Evolutionary conservation across 2,888 invertebrate species (phyloP), one percentile per base, ranked within the genome.

Genomic region (Pinctada fucata): DNA sequence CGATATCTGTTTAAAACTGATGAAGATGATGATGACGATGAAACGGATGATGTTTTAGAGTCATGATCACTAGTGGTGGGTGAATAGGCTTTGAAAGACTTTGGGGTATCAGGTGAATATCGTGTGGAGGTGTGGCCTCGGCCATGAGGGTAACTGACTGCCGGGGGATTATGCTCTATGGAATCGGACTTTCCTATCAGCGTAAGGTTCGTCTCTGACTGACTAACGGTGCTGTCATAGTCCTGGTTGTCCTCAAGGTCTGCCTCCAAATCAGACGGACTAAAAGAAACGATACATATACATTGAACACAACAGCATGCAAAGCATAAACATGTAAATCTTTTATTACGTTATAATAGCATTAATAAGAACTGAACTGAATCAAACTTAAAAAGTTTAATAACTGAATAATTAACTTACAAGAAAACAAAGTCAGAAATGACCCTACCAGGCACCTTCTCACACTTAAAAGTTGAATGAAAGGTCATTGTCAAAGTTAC

Each of bases 161-260:
- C 48, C n/a, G 73, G 67, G 31, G 67, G 73, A 31, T 74, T 66
- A 1, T 66, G 70, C 58, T 87, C 86, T 47, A 84, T 86, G 3
- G 88, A 85, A 66, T 87, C 88, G 45, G 88, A 87, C 75, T 90
- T 89, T 64, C 90, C 90, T 76, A 90, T 90, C 73, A 89, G 83
- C 48, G 91, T 88, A 10, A 91, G 86, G 81, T 90, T 91, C 66
- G 90, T 89, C 79, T 92, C 92, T 65, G 90, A 93, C 84, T 94
- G 94, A 89, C 94, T 92, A 72, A 92, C 94, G 63, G 93, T 90
- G 79, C 93, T 93, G 88, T 93, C 93, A 85, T 93, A 93, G 84
- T 93, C 93, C 86, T 94, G 93, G 84, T 94, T 94, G 88, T 94
- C 94, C 85, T 94, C 94, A 82, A 94, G 93, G 84, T 94, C 94